Percentiles rank a stretch among this genome's conserved stretches.
Conservation (phyloP, 1,140 invertebrate genomes). For the Trichoplusia ni region DNA sequence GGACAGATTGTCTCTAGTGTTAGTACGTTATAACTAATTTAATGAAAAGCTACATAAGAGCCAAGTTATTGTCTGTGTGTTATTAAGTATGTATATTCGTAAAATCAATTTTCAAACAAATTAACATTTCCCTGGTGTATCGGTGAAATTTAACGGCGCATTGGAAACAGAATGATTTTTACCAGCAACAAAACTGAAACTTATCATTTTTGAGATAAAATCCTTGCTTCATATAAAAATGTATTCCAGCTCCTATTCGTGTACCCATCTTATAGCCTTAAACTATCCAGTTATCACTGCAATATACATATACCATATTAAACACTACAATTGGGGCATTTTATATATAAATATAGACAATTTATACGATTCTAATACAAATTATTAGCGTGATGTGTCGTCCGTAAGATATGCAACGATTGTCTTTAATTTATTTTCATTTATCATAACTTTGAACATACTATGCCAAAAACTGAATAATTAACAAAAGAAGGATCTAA, state of each 20-base stretch:
- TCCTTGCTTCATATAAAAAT: background rate
- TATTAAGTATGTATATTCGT: background rate
- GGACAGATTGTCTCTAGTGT: too few species aligned
- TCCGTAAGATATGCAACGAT: background rate
- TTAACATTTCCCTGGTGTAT: too few species aligned
- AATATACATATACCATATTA: slow-evolving; percentile 17
- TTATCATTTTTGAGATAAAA: background rate
- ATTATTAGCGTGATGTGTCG: background rate
- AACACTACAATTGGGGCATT: slow-evolving; percentile 23
- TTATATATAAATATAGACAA: slow-evolving; percentile 19
- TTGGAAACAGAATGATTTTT: too few species aligned
- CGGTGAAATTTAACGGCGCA: too few species aligned
- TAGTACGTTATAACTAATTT: background rate
- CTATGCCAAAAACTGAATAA: background rate
- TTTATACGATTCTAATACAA: slow-evolving; percentile 15
- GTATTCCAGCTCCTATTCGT: background rate
- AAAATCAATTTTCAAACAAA: background rate
- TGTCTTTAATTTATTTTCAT: background rate
- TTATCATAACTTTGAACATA: background rate
- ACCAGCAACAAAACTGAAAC: background rate
- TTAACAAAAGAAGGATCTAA: too few species aligned
- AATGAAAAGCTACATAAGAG: background rate
- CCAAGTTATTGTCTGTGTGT: slow-evolving; percentile 3
- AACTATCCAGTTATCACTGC: slow-evolving; percentile 2
- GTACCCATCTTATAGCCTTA: slow-evolving; percentile 16